Percentiles rank a stretch among this genome's conserved stretches.
phyloP scores from a whole-genome alignment of 2,888 invertebrate species.

The Brachycybe producta region DNA sequence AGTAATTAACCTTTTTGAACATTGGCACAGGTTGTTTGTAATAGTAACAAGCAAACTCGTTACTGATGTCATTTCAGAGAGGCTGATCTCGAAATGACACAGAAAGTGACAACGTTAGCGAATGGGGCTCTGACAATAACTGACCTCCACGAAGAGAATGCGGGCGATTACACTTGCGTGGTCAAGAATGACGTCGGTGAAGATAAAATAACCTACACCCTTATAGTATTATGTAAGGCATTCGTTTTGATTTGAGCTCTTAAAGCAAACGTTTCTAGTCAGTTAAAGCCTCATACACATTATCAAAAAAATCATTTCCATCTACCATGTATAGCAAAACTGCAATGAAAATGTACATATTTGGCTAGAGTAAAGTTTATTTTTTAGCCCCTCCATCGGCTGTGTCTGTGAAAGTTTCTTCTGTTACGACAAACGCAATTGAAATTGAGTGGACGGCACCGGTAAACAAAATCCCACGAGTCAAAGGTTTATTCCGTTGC shows the following conservation, averaged over 20 bases:
- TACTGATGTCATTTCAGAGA: slow-evolving; percentile 3
- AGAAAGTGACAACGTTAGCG: background rate
- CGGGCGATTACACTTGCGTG: slow-evolving; percentile 85
- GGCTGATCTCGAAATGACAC: background rate
- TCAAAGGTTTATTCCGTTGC: slow-evolving; percentile 8
- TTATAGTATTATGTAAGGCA: slow-evolving; percentile 61
- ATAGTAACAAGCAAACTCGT: too few species aligned
- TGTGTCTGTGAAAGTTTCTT: background rate
- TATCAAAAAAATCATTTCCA: too few species aligned
- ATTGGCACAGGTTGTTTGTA: background rate
- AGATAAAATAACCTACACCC: slow-evolving; percentile 80
- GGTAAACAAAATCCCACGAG: background rate
- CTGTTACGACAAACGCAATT: background rate
- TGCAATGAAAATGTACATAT: too few species aligned
- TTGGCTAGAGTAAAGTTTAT: too few species aligned
- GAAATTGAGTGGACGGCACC: slow-evolving; percentile 7
- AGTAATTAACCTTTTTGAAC: slow-evolving; percentile 10
- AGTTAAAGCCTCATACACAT: too few species aligned
- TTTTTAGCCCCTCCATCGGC: slow-evolving; percentile 11
- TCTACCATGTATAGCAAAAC: too few species aligned
- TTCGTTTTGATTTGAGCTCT: background rate
- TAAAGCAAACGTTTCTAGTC: background rate
- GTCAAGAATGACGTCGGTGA: slow-evolving; percentile 86
- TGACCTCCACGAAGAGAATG: slow-evolving; percentile 54
- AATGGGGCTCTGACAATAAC: slow-evolving; percentile 1